These are phyloP conservation scores for Elaphurus davidianus DNA, from an alignment of 2,113 vertebrate genomes.

Conservation along the genomic window DNA sequence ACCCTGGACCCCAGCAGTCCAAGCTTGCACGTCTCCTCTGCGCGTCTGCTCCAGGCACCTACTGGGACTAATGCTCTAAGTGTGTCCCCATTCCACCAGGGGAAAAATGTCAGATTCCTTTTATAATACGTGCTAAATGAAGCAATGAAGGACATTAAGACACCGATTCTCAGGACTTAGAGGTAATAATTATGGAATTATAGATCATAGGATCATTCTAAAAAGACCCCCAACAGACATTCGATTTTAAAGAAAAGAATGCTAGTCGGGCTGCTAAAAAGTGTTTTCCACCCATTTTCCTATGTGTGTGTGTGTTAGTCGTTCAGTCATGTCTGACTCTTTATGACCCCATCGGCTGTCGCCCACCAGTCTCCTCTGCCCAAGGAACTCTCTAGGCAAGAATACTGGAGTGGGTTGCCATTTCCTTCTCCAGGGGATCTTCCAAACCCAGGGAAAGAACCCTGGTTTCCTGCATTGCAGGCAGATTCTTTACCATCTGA, in stretches of 20 bases:
- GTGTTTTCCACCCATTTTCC: background rate
- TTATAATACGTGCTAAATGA: background rate
- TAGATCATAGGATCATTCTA: background rate
- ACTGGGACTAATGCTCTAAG: background rate
- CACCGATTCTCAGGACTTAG: background rate
- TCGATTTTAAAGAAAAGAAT: background rate
- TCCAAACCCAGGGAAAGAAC: background rate
- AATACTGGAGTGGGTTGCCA: background rate
- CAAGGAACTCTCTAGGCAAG: background rate
- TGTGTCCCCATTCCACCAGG: background rate
- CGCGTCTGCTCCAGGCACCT: too few species aligned
- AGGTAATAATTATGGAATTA: background rate
- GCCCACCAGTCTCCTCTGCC: background rate
- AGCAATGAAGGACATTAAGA: background rate
- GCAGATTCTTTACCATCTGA: background rate
- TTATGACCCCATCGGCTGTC: background rate
- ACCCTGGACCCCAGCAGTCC: background rate
- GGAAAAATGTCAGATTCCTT: background rate
- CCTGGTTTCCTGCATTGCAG: background rate
- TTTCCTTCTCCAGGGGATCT: background rate
- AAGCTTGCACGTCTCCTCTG: fast-evolving
- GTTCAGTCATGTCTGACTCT: background rate
- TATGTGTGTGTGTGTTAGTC: background rate
- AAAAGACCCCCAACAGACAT: background rate
- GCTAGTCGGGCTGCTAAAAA: background rate